Conservation (phyloP, 2,888 invertebrate genomes). For the Drosophila lacicola region DNA sequence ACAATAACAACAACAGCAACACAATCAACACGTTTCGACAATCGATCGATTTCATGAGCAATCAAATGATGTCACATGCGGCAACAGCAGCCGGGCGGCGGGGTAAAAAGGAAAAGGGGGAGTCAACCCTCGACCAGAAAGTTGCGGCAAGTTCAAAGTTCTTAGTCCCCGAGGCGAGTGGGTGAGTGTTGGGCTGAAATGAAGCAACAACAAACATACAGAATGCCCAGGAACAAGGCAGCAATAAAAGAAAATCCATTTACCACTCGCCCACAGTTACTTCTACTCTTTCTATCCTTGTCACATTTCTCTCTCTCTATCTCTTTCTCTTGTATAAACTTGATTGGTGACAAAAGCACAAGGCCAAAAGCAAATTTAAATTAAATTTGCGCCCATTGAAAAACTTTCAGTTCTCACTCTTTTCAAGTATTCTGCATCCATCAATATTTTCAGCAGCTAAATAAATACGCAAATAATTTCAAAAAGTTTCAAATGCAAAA, state of each 20-base stretch:
- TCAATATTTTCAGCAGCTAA: slow-evolving; percentile 38
- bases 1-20: slow-evolving; percentile 23
- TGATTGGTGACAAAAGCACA: slow-evolving; percentile 34
- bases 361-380: slow-evolving; percentile 63
- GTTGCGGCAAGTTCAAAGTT: slow-evolving; percentile 78
- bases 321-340: not conserved
- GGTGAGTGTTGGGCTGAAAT: slow-evolving; percentile 17
- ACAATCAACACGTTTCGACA: slow-evolving; percentile 76
- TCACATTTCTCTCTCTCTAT: not conserved
- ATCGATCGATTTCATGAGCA: slow-evolving; percentile 81
- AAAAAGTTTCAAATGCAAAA: slow-evolving; percentile 19
- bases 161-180: slow-evolving; percentile 53
- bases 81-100: slow-evolving; percentile 25
- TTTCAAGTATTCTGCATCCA: slow-evolving; percentile 8
- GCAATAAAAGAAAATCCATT: slow-evolving; percentile 70
- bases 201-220: slow-evolving; percentile 17
- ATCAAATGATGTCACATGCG: slow-evolving; percentile 78
- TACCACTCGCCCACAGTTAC: slow-evolving; percentile 18
- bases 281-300: not conserved
- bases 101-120: not conserved
- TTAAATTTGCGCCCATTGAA: slow-evolving; percentile 52
- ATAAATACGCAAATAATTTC: slow-evolving; percentile 40
- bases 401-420: slow-evolving; percentile 34
- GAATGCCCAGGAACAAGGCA: slow-evolving; percentile 38
- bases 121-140: slow-evolving; percentile 54